A percentile compares a stretch with the other conserved stretches of the same genome.
Conservation (phyloP, 1,140 invertebrate species). For the Luehdorfia chinensis region DNA sequence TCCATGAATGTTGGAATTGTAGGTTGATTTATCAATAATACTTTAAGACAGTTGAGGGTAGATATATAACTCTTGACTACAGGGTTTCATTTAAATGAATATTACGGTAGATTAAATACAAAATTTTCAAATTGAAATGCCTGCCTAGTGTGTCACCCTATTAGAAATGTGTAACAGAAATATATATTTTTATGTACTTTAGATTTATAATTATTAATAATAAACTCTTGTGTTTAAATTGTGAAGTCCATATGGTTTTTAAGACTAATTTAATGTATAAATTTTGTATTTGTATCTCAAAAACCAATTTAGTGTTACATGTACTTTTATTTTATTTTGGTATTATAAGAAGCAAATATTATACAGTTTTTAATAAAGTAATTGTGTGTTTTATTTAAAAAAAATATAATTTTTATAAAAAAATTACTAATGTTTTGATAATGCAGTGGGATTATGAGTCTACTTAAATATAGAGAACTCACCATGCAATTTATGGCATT, state of each 20-base stretch:
- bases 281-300: neutral
- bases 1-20: too few relatives aligned
- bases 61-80: neutral
- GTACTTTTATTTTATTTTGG: constrained; percentile 5
- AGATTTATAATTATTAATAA: too few relatives aligned
- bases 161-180: neutral
- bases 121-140: neutral
- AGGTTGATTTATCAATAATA: too few relatives aligned
- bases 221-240: neutral
- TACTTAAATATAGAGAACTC: too few relatives aligned
- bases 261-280: constrained; percentile 1
- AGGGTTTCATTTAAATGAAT: neutral
- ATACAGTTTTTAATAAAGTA: neutral
- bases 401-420: too few relatives aligned
- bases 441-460: too few relatives aligned
- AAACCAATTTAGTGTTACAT: neutral
- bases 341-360: constrained; percentile 10
- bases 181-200: neutral
- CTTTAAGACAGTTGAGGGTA: too few relatives aligned
- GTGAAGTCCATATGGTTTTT: constrained; percentile 1
- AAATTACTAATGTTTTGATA: too few relatives aligned
- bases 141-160: neutral
- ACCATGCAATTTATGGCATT: too few relatives aligned
- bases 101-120: neutral
- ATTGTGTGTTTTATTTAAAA: constrained; percentile 8